These are phyloP conservation scores for Rhinatrema bivittatum DNA, from an alignment of 2,797 vertebrate species.

Conservation along the genomic window DNA sequence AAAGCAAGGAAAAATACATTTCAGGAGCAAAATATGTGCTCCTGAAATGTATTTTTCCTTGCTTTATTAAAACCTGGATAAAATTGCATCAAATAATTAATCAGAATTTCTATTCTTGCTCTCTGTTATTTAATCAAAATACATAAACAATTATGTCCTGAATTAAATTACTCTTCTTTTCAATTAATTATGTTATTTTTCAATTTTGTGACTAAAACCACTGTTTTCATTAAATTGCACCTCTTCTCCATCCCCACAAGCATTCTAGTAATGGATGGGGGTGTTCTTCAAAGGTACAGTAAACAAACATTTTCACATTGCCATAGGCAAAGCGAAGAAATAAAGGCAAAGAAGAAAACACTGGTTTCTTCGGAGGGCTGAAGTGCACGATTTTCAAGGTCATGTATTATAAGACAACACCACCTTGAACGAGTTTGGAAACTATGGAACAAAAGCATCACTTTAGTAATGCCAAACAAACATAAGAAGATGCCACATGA, in stretches of 20 bases:
- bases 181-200: slow-evolving; percentile 43
- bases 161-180: slow-evolving; percentile 42
- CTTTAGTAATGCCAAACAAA: too few relatives aligned
- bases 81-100: slow-evolving; percentile 41
- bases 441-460: too few relatives aligned
- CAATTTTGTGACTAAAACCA: slow-evolving; percentile 42
- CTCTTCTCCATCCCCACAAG: slow-evolving; percentile 1
- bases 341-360: slow-evolving; percentile 1
- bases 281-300: slow-evolving; percentile 25
- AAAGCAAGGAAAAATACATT: too few relatives aligned
- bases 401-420: too few relatives aligned
- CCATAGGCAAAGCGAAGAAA: slow-evolving; percentile 28
- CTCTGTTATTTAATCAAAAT: slow-evolving; percentile 35
- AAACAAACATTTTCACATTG: slow-evolving; percentile 31
- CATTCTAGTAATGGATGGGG: slow-evolving; percentile 23
- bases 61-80: slow-evolving; percentile 38
- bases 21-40: too few relatives aligned
- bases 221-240: slow-evolving; percentile 43
- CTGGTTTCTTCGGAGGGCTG: neutral
- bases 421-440: too few relatives aligned
- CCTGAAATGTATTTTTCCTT: too few relatives aligned
- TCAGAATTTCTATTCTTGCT: slow-evolving; percentile 42
- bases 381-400: too few relatives aligned
- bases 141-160: slow-evolving; percentile 42
- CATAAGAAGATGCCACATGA: too few relatives aligned